These are phyloP conservation scores for Eulemur coronatus DNA, from an alignment of 2,797 vertebrate genomes.

Conservation along the genomic window DNA sequence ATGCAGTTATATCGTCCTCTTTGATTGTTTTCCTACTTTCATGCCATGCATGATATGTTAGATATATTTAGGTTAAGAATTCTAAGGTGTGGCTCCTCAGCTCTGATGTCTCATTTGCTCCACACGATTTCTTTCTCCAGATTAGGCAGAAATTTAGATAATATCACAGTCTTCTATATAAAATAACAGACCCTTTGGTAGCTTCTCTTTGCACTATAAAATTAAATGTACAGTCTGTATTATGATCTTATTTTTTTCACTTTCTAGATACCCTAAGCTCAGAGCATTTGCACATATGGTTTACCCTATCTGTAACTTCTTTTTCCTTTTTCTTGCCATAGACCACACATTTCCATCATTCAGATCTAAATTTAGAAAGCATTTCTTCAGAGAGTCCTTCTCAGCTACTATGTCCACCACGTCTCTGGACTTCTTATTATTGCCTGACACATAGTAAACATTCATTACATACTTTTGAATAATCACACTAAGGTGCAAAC, in stretches of 20 bases:
- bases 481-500: not conserved
- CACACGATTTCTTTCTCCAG: not conserved
- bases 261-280: not conserved
- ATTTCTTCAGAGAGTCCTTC: not conserved
- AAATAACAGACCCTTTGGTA: not conserved
- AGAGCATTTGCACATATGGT: not conserved
- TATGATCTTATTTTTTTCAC: not conserved
- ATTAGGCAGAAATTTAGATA: not conserved
- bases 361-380: not conserved
- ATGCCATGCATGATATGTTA: not conserved
- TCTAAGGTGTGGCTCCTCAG: not conserved
- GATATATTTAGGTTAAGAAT: not conserved
- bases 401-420: not conserved
- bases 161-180: not conserved
- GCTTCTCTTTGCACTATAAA: not conserved
- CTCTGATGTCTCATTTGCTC: not conserved
- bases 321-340: not conserved
- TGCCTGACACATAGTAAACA: not conserved
- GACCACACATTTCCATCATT: not conserved
- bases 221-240: not conserved
- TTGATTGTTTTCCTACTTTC: not conserved
- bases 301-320: not conserved
- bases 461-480: not conserved
- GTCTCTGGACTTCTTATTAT: not conserved
- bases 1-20: not conserved